These are phyloP conservation scores for Lepidocyrtoides sp. DNA, from an alignment of 2,888 invertebrate genomes.

Conservation along the genomic window DNA sequence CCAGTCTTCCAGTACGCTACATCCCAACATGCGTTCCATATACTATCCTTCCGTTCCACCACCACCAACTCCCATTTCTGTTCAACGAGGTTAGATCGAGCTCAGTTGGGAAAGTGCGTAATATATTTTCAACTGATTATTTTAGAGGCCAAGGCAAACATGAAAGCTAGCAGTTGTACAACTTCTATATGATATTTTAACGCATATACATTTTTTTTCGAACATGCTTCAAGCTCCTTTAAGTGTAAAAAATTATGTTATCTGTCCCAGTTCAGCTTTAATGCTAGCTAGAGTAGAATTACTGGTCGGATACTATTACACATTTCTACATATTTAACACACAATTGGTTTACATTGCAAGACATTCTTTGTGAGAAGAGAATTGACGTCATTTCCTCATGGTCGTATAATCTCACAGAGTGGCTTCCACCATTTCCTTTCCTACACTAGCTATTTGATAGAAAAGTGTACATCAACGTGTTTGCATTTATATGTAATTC, in stretches of 20 bases:
- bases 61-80: slow-evolving; percentile 17
- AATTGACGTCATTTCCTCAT: slow-evolving; percentile 71
- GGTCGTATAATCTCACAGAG: no score
- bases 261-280: slow-evolving; percentile 26
- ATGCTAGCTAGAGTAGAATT: no score
- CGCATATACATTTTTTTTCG: neutral
- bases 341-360: no score
- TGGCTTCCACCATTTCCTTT: no score
- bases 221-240: slow-evolving; percentile 6
- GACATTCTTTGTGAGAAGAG: neutral
- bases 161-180: neutral
- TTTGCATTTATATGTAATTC: neutral
- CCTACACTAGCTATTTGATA: no score
- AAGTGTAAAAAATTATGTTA: slow-evolving; percentile 35
- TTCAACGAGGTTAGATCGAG: neutral
- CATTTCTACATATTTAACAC: no score
- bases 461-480: neutral
- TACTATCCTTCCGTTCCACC: neutral
- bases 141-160: slow-evolving; percentile 63
- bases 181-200: neutral
- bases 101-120: slow-evolving; percentile 21
- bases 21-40: slow-evolving; percentile 7
- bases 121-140: slow-evolving; percentile 39
- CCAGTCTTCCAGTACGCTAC: slow-evolving; percentile 23
- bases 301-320: no score